Conservation (phyloP, 2,797 vertebrate genomes). For the Apogon hyalosoma region DNA sequence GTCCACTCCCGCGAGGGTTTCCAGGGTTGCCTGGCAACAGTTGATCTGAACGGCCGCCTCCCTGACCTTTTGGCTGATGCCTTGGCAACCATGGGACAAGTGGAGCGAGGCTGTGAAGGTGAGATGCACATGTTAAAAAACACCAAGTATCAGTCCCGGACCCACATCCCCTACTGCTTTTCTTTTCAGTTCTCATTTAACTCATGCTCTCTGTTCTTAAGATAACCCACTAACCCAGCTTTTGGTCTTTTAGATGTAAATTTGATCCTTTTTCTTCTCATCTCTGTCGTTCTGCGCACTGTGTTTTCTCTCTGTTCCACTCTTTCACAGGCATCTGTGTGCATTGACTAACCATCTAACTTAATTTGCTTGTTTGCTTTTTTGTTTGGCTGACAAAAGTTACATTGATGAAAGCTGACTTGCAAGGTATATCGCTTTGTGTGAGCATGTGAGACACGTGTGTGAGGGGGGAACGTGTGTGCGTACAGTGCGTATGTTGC, state of each 20-base stretch:
- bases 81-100: conserved; percentile 93
- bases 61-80: conserved; percentile 97
- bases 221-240: conserved; percentile 74
- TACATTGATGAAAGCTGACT: conserved; percentile 99
- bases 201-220: conserved; percentile 59
- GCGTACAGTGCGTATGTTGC: too few species aligned
- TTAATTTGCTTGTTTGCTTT: conserved; percentile 97
- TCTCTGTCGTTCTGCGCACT: conserved; percentile 57
- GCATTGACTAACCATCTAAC: conserved; percentile 94
- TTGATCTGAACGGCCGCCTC: conserved; percentile 95
- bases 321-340: conserved; percentile 87
- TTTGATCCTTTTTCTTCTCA: conserved; percentile 57
- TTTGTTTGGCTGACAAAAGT: conserved; percentile 92
- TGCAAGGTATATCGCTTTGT: conserved; percentile 94
- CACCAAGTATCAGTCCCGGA: conserved; percentile 13
- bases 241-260: conserved; percentile 42
- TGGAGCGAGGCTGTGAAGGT: conserved; percentile 99
- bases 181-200: conserved; percentile 52
- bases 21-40: conserved; percentile 96
- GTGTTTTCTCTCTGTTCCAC: conserved; percentile 57
- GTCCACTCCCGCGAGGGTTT: conserved; percentile 97
- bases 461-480: neutral
- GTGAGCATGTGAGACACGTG: conserved; percentile 76
- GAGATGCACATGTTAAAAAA: conserved; percentile 44
- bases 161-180: conserved; percentile 31